Percentiles rank a stretch among this genome's conserved stretches.
phyloP scores from a whole-genome alignment of 1,140 invertebrate species.

The Euborellia annulipes region DNA sequence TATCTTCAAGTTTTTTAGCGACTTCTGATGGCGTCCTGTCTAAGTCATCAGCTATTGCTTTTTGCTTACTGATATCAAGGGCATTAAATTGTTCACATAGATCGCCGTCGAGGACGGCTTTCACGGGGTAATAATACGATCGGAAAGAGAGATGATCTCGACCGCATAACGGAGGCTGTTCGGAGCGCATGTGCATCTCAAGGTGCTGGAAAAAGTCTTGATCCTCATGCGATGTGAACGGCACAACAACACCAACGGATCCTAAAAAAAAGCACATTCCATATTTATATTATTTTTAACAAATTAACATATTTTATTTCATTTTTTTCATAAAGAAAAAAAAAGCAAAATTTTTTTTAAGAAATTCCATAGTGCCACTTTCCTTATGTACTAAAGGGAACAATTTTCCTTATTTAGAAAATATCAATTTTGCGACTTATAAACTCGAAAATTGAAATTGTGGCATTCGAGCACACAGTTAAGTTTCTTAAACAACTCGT shows the following conservation, averaged over 20 bases:
- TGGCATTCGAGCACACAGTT: too few species aligned
- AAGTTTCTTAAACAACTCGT: too few species aligned
- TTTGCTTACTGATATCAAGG: conserved; percentile 84
- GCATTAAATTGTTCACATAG: conserved; percentile 98
- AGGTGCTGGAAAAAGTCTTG: conserved; percentile 98
- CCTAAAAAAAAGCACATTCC: not conserved
- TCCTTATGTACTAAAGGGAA: too few species aligned
- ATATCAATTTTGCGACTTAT: too few species aligned
- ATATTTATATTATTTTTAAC: too few species aligned
- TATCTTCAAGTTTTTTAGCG: conserved; percentile 88
- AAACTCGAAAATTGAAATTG: too few species aligned
- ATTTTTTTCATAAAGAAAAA: too few species aligned
- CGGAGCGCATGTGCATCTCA: conserved; percentile 98
- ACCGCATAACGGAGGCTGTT: conserved; percentile 91
- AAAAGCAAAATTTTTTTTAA: too few species aligned
- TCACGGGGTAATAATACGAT: conserved; percentile 38
- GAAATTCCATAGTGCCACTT: too few species aligned
- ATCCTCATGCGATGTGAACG: conserved; percentile 96
- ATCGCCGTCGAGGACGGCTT: conserved; percentile 87
- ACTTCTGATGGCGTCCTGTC: conserved; percentile 92
- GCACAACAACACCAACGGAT: conserved; percentile 87
- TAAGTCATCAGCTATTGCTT: conserved; percentile 84
- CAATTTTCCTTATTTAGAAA: too few species aligned
- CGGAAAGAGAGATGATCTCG: conserved; percentile 93
- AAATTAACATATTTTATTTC: too few species aligned